Conservation (phyloP, 2,113 vertebrate genomes). For the Colaptes auratus region DNA sequence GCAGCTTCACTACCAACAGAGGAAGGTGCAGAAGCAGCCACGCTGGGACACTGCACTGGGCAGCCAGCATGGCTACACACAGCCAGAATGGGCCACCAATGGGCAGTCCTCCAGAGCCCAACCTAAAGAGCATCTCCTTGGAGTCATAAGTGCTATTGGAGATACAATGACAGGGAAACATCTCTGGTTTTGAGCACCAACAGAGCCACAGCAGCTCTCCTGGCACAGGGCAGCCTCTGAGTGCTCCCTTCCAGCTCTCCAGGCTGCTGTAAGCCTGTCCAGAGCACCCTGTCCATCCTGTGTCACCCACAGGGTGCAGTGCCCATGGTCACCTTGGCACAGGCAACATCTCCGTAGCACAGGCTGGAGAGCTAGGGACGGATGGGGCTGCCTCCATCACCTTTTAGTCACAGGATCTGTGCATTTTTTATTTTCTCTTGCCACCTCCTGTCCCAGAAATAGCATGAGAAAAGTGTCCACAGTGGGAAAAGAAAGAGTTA, state of each 20-base stretch:
- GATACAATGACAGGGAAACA: neutral
- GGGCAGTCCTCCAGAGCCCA: neutral
- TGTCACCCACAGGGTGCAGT: neutral
- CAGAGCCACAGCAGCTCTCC: neutral
- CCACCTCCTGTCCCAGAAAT: neutral
- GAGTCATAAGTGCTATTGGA: fast-evolving
- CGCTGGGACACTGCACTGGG: too few species aligned
- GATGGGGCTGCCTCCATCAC: neutral
- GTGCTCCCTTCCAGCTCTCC: neutral
- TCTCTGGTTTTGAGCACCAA: fast-evolving
- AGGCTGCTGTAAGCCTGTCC: fast-evolving
- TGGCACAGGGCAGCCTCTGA: fast-evolving
- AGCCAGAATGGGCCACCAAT: fast-evolving
- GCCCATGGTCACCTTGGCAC: neutral
- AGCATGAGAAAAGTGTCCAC: neutral
- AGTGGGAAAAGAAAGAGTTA: neutral
- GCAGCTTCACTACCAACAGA: neutral
- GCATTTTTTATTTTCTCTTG: neutral
- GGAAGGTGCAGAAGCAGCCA: neutral
- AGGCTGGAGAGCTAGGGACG: neutral
- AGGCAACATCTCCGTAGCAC: neutral
- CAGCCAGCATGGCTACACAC: too few species aligned
- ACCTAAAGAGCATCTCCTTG: neutral
- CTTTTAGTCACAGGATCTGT: fast-evolving
- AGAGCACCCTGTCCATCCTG: neutral